Percentiles rank a stretch among this genome's conserved stretches.
Evolutionary conservation across 2,113 vertebrate genomes (phyloP).

Genomic region (Gobio gobio): DNA sequence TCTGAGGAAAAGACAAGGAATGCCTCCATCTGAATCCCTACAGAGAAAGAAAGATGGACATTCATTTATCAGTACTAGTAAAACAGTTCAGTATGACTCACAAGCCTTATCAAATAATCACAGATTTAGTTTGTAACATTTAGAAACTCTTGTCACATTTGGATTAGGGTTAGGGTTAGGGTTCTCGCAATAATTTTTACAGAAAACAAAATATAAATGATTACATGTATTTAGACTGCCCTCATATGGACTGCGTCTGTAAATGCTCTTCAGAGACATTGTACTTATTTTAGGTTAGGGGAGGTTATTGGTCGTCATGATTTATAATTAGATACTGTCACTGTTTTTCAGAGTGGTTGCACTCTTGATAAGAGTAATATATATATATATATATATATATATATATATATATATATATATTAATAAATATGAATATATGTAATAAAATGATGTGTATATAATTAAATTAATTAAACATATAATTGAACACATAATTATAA

Average conservation of each 20-base stretch:
- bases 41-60: slow-evolving; percentile 49
- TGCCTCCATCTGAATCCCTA: slow-evolving; percentile 71
- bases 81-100: not conserved
- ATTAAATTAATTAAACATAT: no score
- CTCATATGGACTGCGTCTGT: slow-evolving; percentile 61
- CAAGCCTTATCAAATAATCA: not conserved
- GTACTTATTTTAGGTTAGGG: not conserved
- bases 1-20: slow-evolving; percentile 81
- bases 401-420: no score
- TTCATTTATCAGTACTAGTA: not conserved
- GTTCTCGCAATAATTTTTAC: not conserved
- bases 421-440: no score
- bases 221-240: slow-evolving; percentile 58
- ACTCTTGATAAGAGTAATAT: no score
- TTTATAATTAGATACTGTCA: not conserved
- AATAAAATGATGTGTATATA: no score
- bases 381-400: no score
- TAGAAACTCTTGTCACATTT: not conserved
- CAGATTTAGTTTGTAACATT: not conserved
- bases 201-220: not conserved
- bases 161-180: no score
- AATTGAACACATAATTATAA: no score
- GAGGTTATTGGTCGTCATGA: not conserved
- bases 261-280: not conserved
- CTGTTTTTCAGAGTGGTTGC: not conserved